These are phyloP conservation scores for Agrotis clavis DNA, from an alignment of 2,888 invertebrate genomes.

Conservation along the genomic window DNA sequence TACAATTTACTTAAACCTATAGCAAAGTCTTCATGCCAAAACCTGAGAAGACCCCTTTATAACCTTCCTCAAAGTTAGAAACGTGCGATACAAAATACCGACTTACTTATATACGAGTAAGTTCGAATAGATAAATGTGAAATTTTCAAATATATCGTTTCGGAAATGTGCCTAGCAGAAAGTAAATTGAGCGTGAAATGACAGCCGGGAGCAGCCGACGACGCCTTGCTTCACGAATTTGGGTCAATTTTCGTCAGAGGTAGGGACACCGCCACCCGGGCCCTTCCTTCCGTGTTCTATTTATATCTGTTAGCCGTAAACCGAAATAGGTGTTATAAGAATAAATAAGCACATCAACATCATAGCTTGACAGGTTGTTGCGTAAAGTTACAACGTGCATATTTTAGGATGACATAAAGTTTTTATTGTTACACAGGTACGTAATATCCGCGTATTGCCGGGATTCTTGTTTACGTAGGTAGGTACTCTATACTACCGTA, in stretches of 20 bases:
- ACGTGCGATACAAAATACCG: conserved; percentile 7
- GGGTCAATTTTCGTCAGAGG: conserved; percentile 80
- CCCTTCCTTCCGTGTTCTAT: conserved; percentile 73
- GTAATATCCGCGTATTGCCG: background rate
- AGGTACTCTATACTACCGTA: background rate
- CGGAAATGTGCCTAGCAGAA: conserved; percentile 74
- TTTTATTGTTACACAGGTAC: background rate
- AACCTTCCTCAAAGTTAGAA: background rate
- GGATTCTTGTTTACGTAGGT: background rate
- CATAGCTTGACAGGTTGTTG: conserved; percentile 54
- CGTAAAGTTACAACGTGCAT: conserved; percentile 33
- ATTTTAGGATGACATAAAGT: conserved; percentile 19
- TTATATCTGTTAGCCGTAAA: conserved; percentile 69
- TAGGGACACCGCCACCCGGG: conserved; percentile 63
- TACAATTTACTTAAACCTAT: no score
- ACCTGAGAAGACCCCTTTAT: background rate
- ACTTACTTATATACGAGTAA: conserved; percentile 21
- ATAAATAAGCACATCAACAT: conserved; percentile 56
- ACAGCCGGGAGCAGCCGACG: conserved; percentile 73
- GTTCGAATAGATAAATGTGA: conserved; percentile 43
- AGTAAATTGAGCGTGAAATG: conserved; percentile 85
- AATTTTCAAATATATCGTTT: conserved; percentile 68
- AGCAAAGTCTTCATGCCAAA: background rate
- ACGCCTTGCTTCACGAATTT: conserved; percentile 75
- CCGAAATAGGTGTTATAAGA: conserved; percentile 65